Conservation (phyloP, 2,113 vertebrate species). For the Dicrurus megarhynchus region DNA sequence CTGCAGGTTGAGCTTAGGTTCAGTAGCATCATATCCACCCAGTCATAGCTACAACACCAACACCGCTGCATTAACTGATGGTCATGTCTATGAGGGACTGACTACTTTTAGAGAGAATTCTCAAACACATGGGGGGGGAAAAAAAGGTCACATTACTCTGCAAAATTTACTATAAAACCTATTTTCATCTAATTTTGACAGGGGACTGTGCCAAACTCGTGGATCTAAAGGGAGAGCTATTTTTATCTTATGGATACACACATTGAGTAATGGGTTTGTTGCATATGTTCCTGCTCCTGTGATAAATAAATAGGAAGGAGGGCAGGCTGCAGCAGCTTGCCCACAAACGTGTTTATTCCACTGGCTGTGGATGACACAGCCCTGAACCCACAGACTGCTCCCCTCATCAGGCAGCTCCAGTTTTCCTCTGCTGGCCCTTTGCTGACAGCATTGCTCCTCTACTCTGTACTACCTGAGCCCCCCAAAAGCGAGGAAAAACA, state of each 20-base stretch:
- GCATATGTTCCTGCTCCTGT: background rate
- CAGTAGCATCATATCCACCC: background rate
- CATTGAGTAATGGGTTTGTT: background rate
- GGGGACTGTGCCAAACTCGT: background rate
- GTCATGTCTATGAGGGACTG: background rate
- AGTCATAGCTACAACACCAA: background rate
- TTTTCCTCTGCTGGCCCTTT: background rate
- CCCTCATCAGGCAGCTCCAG: background rate
- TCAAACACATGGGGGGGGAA: accelerated
- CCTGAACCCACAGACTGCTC: background rate
- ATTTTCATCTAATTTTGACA: constrained; percentile 3
- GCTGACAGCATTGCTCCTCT: accelerated
- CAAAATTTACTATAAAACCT: constrained; percentile 13
- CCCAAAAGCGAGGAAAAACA: accelerated
- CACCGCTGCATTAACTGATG: accelerated
- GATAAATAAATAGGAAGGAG: background rate
- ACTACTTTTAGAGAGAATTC: background rate
- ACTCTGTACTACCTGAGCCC: background rate
- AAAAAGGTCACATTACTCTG: background rate
- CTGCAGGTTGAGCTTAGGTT: background rate
- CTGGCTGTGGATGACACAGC: background rate
- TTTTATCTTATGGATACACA: background rate
- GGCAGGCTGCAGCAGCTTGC: background rate
- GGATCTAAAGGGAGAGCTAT: background rate
- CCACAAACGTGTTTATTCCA: background rate